Evolutionary conservation across 2,888 invertebrate species (phyloP).

Genomic region (Lasiommata megera): DNA sequence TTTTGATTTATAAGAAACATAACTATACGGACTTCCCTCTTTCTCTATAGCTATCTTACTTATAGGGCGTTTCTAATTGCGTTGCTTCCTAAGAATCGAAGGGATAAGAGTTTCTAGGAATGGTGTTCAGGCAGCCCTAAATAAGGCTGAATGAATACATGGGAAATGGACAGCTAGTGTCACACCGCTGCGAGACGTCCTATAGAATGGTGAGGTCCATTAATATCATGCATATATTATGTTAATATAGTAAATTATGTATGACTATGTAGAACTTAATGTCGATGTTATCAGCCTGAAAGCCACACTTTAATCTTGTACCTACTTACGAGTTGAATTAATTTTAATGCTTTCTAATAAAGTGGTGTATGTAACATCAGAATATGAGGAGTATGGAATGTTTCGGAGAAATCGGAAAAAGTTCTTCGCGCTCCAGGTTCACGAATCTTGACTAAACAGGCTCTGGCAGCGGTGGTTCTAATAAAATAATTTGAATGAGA

Average conservation of each 20-base stretch:
- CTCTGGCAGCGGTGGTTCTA: too few species aligned
- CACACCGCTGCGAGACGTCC: slow-evolving; percentile 3
- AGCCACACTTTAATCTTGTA: slow-evolving; percentile 10
- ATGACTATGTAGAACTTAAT: slow-evolving; percentile 8
- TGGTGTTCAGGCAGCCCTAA: slow-evolving; percentile 1
- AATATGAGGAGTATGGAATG: too few species aligned
- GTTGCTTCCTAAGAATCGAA: too few species aligned
- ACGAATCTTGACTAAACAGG: too few species aligned
- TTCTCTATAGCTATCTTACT: too few species aligned
- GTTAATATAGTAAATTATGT: slow-evolving; percentile 9
- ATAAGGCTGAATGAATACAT: slow-evolving; percentile 38
- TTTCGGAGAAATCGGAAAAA: too few species aligned
- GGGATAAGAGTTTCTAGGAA: neutral
- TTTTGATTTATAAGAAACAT: too few species aligned
- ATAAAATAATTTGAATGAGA: too few species aligned
- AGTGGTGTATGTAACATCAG: neutral
- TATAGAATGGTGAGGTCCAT: slow-evolving; percentile 8
- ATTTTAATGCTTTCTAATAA: neutral
- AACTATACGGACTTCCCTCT: too few species aligned
- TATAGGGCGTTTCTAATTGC: too few species aligned
- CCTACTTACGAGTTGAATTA: slow-evolving; percentile 5
- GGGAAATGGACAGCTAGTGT: slow-evolving; percentile 44
- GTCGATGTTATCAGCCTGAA: slow-evolving; percentile 14
- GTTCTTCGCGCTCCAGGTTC: too few species aligned
- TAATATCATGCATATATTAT: slow-evolving; percentile 21